Conservation (phyloP, 2,797 vertebrate genomes). For the Aphelocoma californica region DNA sequence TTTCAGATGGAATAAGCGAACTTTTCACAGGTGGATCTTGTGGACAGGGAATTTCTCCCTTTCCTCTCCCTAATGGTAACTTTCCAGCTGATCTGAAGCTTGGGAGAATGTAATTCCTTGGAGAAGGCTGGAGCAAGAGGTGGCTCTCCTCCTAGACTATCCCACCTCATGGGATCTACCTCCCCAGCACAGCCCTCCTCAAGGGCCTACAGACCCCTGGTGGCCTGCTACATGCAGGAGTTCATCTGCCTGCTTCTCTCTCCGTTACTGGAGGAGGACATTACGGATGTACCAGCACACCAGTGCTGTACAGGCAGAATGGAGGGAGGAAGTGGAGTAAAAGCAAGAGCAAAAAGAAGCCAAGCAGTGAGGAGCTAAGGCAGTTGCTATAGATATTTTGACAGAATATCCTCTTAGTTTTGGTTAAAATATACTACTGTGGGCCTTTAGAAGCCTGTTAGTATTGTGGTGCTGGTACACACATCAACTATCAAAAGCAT, state of each 20-base stretch:
- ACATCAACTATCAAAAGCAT: not conserved
- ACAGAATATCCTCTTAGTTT: not conserved
- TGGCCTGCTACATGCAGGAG: not conserved
- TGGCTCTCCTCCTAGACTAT: not conserved
- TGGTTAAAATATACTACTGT: not conserved
- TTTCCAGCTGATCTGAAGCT: not conserved
- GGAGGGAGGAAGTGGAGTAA: not conserved
- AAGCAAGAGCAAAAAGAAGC: not conserved
- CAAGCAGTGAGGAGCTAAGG: not conserved
- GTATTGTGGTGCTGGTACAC: not conserved
- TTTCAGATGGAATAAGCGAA: not conserved
- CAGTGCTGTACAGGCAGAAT: fast-evolving
- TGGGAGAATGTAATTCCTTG: not conserved
- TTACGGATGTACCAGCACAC: not conserved
- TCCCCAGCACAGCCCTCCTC: not conserved
- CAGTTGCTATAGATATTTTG: not conserved
- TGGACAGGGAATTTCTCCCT: not conserved
- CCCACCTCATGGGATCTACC: not conserved
- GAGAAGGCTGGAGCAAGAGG: not conserved
- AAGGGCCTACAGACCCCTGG: not conserved
- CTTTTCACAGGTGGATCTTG: not conserved
- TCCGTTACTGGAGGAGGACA: not conserved
- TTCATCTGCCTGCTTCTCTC: not conserved
- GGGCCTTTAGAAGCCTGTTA: not conserved
- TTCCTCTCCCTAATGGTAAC: not conserved